phyloP scores from a whole-genome alignment of 1,140 invertebrate genomes.

The Phymorhynchus buccinoides region DNA sequence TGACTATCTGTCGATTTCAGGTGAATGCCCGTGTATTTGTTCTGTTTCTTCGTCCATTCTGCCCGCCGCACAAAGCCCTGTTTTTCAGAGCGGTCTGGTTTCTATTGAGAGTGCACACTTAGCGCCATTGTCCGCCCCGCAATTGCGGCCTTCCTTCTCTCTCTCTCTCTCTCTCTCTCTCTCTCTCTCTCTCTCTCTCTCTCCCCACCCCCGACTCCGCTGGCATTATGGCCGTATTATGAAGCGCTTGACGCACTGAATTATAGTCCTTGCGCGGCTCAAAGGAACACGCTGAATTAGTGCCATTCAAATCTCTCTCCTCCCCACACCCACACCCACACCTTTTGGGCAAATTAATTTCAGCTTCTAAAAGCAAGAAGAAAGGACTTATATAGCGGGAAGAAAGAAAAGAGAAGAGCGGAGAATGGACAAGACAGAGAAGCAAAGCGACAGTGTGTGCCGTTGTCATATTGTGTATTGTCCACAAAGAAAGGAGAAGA shows the following conservation, averaged over 20 bases:
- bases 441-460: background rate
- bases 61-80: slow-evolving; percentile 55
- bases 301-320: slow-evolving; percentile 41
- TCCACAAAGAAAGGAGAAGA: background rate
- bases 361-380: slow-evolving; percentile 26
- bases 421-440: no score
- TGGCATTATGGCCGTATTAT: slow-evolving; percentile 57
- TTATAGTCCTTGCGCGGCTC: slow-evolving; percentile 36
- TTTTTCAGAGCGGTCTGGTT: slow-evolving; percentile 72
- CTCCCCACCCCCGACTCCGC: slow-evolving; percentile 75
- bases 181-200: no score
- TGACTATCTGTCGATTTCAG: slow-evolving; percentile 65
- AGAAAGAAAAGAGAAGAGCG: background rate
- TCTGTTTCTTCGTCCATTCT: slow-evolving; percentile 71
- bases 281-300: slow-evolving; percentile 38
- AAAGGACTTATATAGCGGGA: background rate
- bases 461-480: slow-evolving; percentile 7
- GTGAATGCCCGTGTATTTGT: slow-evolving; percentile 67
- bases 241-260: slow-evolving; percentile 44
- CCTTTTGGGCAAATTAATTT: slow-evolving; percentile 45
- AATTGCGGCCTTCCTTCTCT: slow-evolving; percentile 71
- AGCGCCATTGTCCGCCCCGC: slow-evolving; percentile 50
- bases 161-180: no score
- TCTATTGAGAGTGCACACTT: slow-evolving; percentile 52
- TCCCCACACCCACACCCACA: no score